Percentiles rank a stretch among this genome's conserved stretches.
Evolutionary conservation across 1,140 invertebrate genomes (phyloP).

Genomic region (Camponotus vicinus): DNA sequence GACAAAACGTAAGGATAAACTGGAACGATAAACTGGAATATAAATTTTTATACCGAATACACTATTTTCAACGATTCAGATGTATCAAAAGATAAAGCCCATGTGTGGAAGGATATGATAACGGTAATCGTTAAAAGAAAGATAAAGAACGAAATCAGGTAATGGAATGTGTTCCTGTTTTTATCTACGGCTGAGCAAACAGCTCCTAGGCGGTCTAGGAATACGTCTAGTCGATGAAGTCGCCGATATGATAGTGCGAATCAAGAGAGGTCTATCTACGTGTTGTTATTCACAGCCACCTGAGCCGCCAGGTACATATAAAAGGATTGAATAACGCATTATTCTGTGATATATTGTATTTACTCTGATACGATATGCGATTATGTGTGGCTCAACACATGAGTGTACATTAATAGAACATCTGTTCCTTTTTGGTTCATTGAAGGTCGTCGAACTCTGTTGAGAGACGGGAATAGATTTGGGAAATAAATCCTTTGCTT

Average conservation of each 20-base stretch:
- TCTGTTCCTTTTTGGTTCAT: constrained; percentile 18
- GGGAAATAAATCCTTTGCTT: constrained; percentile 2
- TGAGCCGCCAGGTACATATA: constrained; percentile 78
- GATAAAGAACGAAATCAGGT: constrained; percentile 53
- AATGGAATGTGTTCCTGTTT: constrained; percentile 83
- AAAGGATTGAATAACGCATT: constrained; percentile 29
- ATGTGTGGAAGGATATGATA: constrained; percentile 13
- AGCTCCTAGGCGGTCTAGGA: constrained; percentile 79
- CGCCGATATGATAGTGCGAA: constrained; percentile 81
- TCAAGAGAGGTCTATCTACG: constrained; percentile 79
- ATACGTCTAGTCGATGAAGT: constrained; percentile 79
- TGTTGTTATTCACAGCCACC: constrained; percentile 76
- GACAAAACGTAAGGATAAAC: background rate
- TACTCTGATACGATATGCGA: background rate
- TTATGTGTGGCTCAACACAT: background rate
- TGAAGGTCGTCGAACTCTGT: constrained; percentile 6
- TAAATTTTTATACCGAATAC: background rate
- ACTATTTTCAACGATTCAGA: background rate
- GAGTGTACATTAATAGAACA: constrained; percentile 17
- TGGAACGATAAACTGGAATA: background rate
- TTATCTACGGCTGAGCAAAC: constrained; percentile 80
- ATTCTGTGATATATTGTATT: background rate
- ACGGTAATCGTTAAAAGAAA: background rate
- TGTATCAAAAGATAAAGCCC: background rate
- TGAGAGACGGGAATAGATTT: constrained; percentile 28